These are phyloP conservation scores for Drosophila seclusa DNA, from an alignment of 2,888 invertebrate species.

Conservation along the genomic window DNA sequence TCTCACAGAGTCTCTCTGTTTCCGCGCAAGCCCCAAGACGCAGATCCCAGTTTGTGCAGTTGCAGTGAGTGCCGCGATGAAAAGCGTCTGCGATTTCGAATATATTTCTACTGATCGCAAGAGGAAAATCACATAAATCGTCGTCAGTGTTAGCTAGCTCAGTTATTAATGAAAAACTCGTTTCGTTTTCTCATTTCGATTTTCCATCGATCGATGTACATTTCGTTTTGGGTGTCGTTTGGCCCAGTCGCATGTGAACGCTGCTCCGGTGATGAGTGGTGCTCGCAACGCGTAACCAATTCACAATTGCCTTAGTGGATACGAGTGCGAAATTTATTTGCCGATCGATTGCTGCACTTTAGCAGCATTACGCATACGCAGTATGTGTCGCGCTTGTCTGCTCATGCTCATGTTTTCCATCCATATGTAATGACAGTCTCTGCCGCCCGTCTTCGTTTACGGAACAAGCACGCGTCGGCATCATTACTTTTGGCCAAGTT, in stretches of 20 bases:
- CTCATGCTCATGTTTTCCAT: conserved; percentile 24
- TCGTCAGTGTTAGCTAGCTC: conserved; percentile 1
- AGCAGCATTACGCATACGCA: conserved; percentile 60
- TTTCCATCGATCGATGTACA: conserved; percentile 58
- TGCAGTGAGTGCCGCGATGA: conserved; percentile 40
- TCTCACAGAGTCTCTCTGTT: conserved; percentile 5
- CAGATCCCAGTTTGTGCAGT: conserved; percentile 1
- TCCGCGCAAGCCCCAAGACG: not conserved
- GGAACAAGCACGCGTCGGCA: conserved; percentile 49
- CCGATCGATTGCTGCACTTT: conserved; percentile 23
- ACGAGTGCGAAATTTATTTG: conserved; percentile 25
- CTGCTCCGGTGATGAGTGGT: conserved; percentile 57
- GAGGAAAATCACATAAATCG: conserved; percentile 64
- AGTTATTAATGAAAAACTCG: conserved; percentile 68
- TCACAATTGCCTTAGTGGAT: conserved; percentile 21
- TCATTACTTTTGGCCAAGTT: conserved; percentile 11
- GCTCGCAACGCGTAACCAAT: conserved; percentile 37
- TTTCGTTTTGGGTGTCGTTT: conserved; percentile 13
- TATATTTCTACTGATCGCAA: conserved; percentile 18
- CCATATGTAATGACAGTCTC: conserved; percentile 51
- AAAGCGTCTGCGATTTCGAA: conserved; percentile 24
- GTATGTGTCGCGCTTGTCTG: conserved; percentile 37
- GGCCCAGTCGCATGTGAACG: conserved; percentile 68
- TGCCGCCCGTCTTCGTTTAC: conserved; percentile 43
- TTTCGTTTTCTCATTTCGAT: conserved; percentile 55